Conservation (phyloP, 1,140 invertebrate genomes). For the Globodera ellingtonae region DNA sequence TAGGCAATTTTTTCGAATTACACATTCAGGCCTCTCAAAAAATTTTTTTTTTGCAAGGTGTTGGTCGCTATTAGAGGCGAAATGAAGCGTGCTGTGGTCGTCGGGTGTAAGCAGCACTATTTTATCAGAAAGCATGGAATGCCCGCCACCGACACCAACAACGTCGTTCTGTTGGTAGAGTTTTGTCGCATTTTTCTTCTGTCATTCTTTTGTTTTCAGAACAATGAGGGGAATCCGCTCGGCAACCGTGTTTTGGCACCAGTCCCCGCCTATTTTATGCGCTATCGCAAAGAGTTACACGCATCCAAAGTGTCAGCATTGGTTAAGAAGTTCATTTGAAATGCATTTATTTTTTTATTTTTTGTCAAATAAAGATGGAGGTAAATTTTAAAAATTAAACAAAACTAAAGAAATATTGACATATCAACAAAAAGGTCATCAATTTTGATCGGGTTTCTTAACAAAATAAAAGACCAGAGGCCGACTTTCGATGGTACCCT, state of each 20-base stretch:
- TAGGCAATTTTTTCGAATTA: conserved; percentile 18
- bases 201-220: conserved; percentile 65
- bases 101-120: conserved; percentile 76
- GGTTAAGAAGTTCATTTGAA: conserved; percentile 85
- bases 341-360: conserved; percentile 31
- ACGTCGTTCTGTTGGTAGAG: conserved; percentile 80
- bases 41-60: conserved; percentile 70
- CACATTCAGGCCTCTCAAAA: no score
- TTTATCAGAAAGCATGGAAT: conserved; percentile 80
- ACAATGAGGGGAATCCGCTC: conserved; percentile 87
- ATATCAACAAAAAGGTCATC: conserved; percentile 5
- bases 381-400: conserved; percentile 11
- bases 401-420: conserved; percentile 1
- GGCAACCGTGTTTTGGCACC: conserved; percentile 92
- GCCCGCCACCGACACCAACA: conserved; percentile 93
- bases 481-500: not conserved
- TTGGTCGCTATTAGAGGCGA: conserved; percentile 93
- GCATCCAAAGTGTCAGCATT: conserved; percentile 92
- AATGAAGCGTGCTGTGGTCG: conserved; percentile 91
- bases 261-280: conserved; percentile 84
- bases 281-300: conserved; percentile 78
- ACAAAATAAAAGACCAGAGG: not conserved
- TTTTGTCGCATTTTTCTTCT: not conserved
- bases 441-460: not conserved
- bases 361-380: conserved; percentile 4